phyloP scores from a whole-genome alignment of 2,888 invertebrate genomes.

The Chrysomela aeneicollis region DNA sequence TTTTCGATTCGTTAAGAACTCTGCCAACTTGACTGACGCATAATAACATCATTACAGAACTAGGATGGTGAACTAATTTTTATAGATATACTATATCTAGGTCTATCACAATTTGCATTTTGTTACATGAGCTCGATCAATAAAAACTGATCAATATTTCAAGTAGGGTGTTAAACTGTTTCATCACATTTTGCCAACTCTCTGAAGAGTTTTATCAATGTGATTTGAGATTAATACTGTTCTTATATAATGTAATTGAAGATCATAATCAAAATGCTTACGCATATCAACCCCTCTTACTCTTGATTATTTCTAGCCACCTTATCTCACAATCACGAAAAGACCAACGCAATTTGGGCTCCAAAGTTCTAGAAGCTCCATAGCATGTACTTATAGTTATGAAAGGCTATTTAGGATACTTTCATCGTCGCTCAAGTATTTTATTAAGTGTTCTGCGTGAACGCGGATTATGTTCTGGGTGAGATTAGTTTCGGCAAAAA shows the following conservation, averaged over 20 bases:
- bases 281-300: not conserved
- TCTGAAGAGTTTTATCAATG: constrained; percentile 25
- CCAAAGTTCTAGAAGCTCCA: constrained; percentile 26
- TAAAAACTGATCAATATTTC: too few relatives aligned
- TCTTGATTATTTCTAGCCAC: too few relatives aligned
- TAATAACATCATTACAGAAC: too few relatives aligned
- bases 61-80: too few relatives aligned
- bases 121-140: too few relatives aligned
- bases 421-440: constrained; percentile 23
- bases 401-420: constrained; percentile 30
- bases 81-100: too few relatives aligned
- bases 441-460: constrained; percentile 32
- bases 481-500: constrained; percentile 34
- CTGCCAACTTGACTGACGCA: too few relatives aligned
- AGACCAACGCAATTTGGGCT: constrained; percentile 28
- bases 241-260: constrained; percentile 4
- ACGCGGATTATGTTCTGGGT: constrained; percentile 27
- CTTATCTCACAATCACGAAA: constrained; percentile 23
- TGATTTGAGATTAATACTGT: constrained; percentile 30
- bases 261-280: too few relatives aligned
- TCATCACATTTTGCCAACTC: too few relatives aligned
- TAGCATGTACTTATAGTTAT: constrained; percentile 29
- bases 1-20: too few relatives aligned
- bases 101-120: too few relatives aligned
- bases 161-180: too few relatives aligned